Conservation (phyloP, 2,113 vertebrate genomes). For the Misgurnus mizolepis region DNA sequence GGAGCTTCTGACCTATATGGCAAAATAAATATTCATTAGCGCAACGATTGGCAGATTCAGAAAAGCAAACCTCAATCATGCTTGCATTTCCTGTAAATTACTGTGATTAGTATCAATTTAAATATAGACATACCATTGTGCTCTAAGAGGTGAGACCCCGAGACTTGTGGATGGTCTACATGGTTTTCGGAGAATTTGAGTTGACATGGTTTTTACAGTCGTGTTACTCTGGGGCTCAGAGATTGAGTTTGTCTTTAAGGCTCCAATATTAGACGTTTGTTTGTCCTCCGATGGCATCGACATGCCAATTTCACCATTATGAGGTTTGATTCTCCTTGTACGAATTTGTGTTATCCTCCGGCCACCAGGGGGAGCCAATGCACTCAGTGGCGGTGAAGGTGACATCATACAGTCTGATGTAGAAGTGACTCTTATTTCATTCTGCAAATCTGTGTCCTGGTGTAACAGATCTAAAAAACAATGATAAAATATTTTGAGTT, state of each 20-base stretch:
- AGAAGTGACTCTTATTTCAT: conserved; percentile 51
- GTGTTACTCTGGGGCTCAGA: neutral
- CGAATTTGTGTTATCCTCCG: conserved; percentile 55
- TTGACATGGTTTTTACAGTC: conserved; percentile 7
- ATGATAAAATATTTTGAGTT: neutral
- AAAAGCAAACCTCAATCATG: no score
- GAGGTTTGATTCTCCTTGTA: conserved; percentile 65
- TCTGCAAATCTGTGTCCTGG: conserved; percentile 30
- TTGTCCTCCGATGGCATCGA: conserved; percentile 36
- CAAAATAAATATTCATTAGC: neutral
- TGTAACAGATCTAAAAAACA: conserved; percentile 52
- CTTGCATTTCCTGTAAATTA: neutral
- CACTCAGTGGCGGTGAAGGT: conserved; percentile 68
- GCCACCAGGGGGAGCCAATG: conserved; percentile 29
- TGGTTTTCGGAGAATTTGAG: conserved; percentile 26
- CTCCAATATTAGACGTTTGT: conserved; percentile 39
- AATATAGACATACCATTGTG: conserved; percentile 56
- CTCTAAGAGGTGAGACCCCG: neutral
- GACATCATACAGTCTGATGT: conserved; percentile 65
- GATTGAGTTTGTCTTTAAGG: neutral
- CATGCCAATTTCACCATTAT: conserved; percentile 50
- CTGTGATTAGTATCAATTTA: neutral
- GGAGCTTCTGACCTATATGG: conserved; percentile 63
- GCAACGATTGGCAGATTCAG: no score
- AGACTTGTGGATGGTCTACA: conserved; percentile 50